A percentile compares a stretch with the other conserved stretches of the same genome.
phyloP scores from a whole-genome alignment of 2,888 invertebrate genomes.

The Erynnis tages region DNA sequence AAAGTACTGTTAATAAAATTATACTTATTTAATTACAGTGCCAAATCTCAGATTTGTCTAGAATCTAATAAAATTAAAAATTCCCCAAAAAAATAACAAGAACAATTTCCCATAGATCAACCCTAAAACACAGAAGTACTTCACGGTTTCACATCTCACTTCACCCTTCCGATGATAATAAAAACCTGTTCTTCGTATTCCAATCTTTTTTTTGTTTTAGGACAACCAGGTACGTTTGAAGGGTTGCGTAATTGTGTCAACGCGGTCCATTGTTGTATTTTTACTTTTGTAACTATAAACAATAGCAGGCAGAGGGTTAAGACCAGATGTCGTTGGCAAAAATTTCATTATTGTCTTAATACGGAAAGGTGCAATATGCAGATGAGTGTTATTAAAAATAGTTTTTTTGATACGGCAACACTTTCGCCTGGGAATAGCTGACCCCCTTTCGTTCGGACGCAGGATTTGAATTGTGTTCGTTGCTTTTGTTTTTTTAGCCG shows the following conservation, averaged over 20 bases:
- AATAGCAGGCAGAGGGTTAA: constrained; percentile 52
- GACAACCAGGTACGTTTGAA: constrained; percentile 44
- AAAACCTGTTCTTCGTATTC: constrained; percentile 73
- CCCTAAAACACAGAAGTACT: constrained; percentile 46
- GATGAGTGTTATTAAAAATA: constrained; percentile 63
- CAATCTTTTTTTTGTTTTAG: constrained; percentile 78
- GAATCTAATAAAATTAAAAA: background rate
- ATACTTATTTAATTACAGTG: too few relatives aligned
- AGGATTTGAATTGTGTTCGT: constrained; percentile 49
- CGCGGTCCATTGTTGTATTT: constrained; percentile 56
- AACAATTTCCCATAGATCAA: constrained; percentile 7
- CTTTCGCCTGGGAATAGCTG: constrained; percentile 63
- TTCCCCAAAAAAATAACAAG: background rate
- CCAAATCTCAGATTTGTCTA: background rate
- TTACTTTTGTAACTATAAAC: constrained; percentile 62
- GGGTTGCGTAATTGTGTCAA: constrained; percentile 75
- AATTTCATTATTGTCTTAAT: constrained; percentile 66
- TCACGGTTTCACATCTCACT: constrained; percentile 72
- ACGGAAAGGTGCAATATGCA: constrained; percentile 66
- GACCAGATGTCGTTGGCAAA: constrained; percentile 62
- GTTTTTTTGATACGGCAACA: constrained; percentile 53
- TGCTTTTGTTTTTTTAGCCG: constrained; percentile 54
- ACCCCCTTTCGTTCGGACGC: constrained; percentile 64
- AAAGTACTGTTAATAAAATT: too few relatives aligned
- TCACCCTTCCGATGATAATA: constrained; percentile 73